Conservation (phyloP, 92 coral and sea anemone species). For the Diadumene lineata region DNA sequence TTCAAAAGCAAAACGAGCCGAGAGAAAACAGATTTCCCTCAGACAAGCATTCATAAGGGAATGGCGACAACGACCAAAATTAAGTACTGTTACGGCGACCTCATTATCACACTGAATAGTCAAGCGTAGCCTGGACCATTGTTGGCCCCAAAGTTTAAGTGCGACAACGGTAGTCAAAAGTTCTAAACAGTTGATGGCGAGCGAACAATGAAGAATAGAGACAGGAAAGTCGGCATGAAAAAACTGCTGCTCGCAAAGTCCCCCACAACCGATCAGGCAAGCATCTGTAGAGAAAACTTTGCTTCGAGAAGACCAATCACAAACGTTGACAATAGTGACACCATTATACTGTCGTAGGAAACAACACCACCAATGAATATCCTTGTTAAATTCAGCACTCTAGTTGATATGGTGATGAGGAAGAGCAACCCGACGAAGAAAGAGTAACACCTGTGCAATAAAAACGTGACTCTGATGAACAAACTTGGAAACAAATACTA, state of each 20-base stretch:
- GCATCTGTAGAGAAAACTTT: slow-evolving; percentile 49
- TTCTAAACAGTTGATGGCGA: slow-evolving; percentile 30
- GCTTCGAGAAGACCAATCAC: slow-evolving; percentile 24
- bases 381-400: slow-evolving; percentile 37
- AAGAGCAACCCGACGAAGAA: slow-evolving; percentile 8
- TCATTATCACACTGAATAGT: slow-evolving; percentile 35
- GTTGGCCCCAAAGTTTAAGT: slow-evolving; percentile 25
- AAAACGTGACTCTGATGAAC: slow-evolving; percentile 47
- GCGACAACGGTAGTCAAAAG: slow-evolving; percentile 25
- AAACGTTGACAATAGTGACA: slow-evolving; percentile 15
- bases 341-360: slow-evolving; percentile 43
- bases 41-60: slow-evolving; percentile 21
- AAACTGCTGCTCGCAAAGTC: slow-evolving; percentile 14
- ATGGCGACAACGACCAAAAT: slow-evolving; percentile 2
- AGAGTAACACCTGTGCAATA: slow-evolving; percentile 26
- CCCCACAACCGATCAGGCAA: slow-evolving; percentile 49
- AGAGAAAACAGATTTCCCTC: slow-evolving; percentile 12
- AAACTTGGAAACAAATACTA: slow-evolving; percentile 44
- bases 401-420: slow-evolving; percentile 38
- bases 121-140: slow-evolving; percentile 15
- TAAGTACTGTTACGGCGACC: slow-evolving; percentile 11
- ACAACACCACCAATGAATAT: slow-evolving; percentile 43
- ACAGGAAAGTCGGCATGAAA: slow-evolving; percentile 38
- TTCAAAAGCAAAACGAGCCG: slow-evolving; percentile 9
- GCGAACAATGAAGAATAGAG: not conserved